phyloP scores from a whole-genome alignment of 2,113 vertebrate genomes.

The Perca flavescens region DNA sequence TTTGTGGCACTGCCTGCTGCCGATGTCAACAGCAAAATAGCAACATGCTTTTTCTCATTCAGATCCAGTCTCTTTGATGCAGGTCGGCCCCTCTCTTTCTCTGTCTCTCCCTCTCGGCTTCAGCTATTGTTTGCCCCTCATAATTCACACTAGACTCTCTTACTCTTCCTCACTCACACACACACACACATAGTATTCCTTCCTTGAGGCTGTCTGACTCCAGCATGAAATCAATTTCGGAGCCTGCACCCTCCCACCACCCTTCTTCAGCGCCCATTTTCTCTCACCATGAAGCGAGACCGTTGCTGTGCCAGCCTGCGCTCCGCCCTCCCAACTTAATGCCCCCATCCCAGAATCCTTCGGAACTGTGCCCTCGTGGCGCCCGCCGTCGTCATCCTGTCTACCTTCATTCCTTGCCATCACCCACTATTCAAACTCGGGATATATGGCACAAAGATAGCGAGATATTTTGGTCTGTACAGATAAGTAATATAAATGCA shows the following conservation, averaged over 20 bases:
- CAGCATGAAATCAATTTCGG: slow-evolving; percentile 83
- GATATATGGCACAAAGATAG: too few relatives aligned
- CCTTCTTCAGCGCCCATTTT: slow-evolving; percentile 71
- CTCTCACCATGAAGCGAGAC: slow-evolving; percentile 76
- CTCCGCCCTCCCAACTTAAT: slow-evolving; percentile 30
- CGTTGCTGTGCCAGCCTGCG: slow-evolving; percentile 74
- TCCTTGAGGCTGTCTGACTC: slow-evolving; percentile 77
- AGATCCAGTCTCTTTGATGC: slow-evolving; percentile 72
- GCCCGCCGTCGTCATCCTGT: not conserved
- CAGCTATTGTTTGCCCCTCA: slow-evolving; percentile 62
- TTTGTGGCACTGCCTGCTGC: slow-evolving; percentile 40
- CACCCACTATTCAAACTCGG: not conserved
- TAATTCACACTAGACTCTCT: slow-evolving; percentile 58
- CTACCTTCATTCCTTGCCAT: slow-evolving; percentile 23
- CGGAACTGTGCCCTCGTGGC: slow-evolving; percentile 17
- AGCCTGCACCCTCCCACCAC: slow-evolving; percentile 67
- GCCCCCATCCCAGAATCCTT: slow-evolving; percentile 60
- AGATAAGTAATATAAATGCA: not conserved
- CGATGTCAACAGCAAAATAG: slow-evolving; percentile 62
- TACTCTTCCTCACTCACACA: slow-evolving; percentile 25
- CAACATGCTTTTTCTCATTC: slow-evolving; percentile 71
- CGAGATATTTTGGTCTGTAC: not conserved
- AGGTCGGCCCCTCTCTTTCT: slow-evolving; percentile 65
- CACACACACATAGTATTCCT: slow-evolving; percentile 55
- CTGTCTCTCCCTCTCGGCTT: slow-evolving; percentile 44